phyloP scores from a whole-genome alignment of 2,888 invertebrate species.

The Syrphus vitripennis region DNA sequence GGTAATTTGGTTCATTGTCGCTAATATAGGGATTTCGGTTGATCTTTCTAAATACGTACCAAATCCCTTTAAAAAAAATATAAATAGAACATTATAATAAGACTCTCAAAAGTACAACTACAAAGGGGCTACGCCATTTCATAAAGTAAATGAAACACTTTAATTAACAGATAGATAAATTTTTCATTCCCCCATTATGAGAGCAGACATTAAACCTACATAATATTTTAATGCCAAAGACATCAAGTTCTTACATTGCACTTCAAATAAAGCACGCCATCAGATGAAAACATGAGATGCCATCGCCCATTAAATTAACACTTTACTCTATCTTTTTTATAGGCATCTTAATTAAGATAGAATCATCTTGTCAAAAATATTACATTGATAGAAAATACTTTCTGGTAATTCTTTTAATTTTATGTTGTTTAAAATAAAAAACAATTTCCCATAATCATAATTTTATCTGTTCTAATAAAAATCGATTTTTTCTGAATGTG shows the following conservation, averaged over 20 bases:
- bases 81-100: conserved; percentile 14
- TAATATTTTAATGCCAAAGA: conserved; percentile 16
- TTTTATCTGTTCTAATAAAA: background rate
- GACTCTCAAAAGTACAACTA: background rate
- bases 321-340: conserved; percentile 35
- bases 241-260: conserved; percentile 37
- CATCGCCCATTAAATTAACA: conserved; percentile 48
- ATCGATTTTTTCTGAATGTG: too few relatives aligned
- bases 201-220: conserved; percentile 3
- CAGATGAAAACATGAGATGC: too few relatives aligned
- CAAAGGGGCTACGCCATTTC: conserved; percentile 29
- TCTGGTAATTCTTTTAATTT: background rate
- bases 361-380: background rate
- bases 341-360: conserved; percentile 49
- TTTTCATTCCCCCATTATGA: conserved; percentile 1
- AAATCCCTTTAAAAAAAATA: too few relatives aligned
- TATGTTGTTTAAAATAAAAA: conserved; percentile 13
- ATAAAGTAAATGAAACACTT: conserved; percentile 12
- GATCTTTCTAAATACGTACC: too few relatives aligned
- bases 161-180: conserved; percentile 26
- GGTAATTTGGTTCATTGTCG: too few relatives aligned
- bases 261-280: conserved; percentile 26
- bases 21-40: too few relatives aligned
- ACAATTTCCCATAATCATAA: conserved; percentile 24
- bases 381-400: background rate